These are phyloP conservation scores for Rhynchotus rufescens DNA, from an alignment of 2,797 vertebrate genomes.

Conservation along the genomic window DNA sequence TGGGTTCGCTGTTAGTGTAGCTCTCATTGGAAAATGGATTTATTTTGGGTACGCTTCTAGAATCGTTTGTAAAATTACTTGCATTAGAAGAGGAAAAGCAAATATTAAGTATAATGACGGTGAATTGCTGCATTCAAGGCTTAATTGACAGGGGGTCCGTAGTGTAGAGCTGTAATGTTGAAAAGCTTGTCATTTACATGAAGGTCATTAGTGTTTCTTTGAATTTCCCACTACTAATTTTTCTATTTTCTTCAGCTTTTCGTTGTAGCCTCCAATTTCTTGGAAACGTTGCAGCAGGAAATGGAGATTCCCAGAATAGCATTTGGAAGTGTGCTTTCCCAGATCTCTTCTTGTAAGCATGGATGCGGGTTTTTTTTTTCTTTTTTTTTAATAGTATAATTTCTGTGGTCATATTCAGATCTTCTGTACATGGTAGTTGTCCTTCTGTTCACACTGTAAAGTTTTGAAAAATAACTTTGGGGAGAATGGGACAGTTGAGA, in stretches of 20 bases:
- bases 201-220: not conserved
- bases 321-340: slow-evolving; percentile 84
- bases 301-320: slow-evolving; percentile 78
- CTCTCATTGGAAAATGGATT: not conserved
- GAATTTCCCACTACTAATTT: not conserved
- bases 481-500: not conserved
- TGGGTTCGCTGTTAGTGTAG: not conserved
- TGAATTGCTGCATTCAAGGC: not conserved
- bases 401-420: slow-evolving; percentile 17
- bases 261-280: slow-evolving; percentile 85
- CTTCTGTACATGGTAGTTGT: not conserved
- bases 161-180: not conserved
- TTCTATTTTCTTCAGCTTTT: slow-evolving; percentile 71
- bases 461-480: not conserved
- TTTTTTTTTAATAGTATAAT: not conserved
- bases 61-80: not conserved
- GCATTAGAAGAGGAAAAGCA: not conserved
- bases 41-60: not conserved
- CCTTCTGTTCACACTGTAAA: not conserved
- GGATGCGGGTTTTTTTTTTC: not conserved
- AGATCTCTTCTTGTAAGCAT: slow-evolving; percentile 84
- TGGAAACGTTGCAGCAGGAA: slow-evolving; percentile 83
- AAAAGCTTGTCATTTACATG: not conserved
- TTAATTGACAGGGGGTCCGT: not conserved
- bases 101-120: not conserved